Evolutionary conservation across 2,113 vertebrate species (phyloP).

Genomic region (Crotalus viridis): DNA sequence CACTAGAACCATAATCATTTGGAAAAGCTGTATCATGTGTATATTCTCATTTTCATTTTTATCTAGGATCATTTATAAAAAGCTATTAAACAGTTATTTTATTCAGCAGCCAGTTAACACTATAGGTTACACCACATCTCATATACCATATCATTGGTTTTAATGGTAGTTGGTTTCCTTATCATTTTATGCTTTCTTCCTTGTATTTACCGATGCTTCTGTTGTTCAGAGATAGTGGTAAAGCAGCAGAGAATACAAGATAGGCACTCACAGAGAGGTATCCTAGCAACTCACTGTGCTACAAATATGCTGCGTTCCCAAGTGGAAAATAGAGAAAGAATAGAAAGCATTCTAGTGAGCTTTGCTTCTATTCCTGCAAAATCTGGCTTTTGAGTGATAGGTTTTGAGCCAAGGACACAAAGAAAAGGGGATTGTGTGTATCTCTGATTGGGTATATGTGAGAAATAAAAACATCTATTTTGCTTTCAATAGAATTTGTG

Average conservation of each 20-base stretch:
- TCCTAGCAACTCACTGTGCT: conserved; percentile 25
- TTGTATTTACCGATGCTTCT: not conserved
- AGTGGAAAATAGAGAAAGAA: not conserved
- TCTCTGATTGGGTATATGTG: not conserved
- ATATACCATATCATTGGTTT: not conserved
- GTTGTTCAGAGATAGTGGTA: not conserved
- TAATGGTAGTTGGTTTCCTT: not conserved
- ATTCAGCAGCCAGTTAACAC: not conserved
- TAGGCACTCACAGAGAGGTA: not conserved
- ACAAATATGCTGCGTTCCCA: conserved; percentile 1
- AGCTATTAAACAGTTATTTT: not conserved
- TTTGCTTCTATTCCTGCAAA: not conserved
- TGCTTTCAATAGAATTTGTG: not conserved
- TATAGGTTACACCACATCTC: not conserved
- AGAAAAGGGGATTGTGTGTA: not conserved
- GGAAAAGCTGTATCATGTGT: not conserved
- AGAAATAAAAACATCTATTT: not conserved
- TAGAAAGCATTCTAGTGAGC: not conserved
- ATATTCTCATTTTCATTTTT: not conserved
- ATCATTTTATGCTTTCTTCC: not conserved
- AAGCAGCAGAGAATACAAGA: not conserved
- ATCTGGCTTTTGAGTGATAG: not conserved
- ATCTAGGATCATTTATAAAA: not conserved
- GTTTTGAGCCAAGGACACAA: not conserved
- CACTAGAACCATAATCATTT: not conserved